These are phyloP conservation scores for Liopterus haemorrhoidalis DNA, from an alignment of 2,888 invertebrate genomes.

Conservation along the genomic window DNA sequence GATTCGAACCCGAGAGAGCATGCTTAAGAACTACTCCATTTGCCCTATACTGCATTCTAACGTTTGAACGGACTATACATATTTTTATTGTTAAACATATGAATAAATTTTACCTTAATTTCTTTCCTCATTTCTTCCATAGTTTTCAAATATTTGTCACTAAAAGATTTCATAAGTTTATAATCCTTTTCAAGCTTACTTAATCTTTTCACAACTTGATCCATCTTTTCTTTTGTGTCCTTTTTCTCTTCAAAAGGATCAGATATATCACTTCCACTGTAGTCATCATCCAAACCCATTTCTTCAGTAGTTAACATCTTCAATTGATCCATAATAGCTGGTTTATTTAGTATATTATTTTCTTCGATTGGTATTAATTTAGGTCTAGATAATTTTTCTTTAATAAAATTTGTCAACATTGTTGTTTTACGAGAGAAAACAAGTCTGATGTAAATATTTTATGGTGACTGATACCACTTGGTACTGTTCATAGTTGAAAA, in stretches of 20 bases:
- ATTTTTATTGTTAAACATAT: too few species aligned
- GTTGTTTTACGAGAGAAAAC: too few species aligned
- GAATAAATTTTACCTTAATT: conserved; percentile 10
- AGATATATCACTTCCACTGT: conserved; percentile 15
- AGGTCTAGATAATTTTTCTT: conserved; percentile 10
- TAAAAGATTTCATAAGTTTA: conserved; percentile 14
- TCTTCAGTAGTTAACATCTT: conserved; percentile 11
- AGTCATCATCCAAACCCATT: conserved; percentile 9
- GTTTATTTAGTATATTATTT: conserved; percentile 1
- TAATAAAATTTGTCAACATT: conserved; percentile 18
- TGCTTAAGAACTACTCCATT: too few species aligned
- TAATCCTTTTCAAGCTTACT: conserved; percentile 9
- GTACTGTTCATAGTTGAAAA: too few species aligned
- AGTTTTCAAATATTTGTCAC: conserved; percentile 15
- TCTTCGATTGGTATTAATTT: conserved; percentile 7
- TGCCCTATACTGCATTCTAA: too few species aligned
- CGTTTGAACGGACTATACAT: too few species aligned
- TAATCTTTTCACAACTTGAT: conserved; percentile 7
- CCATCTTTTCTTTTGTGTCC: conserved; percentile 2
- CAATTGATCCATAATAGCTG: conserved; percentile 6
- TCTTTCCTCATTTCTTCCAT: conserved; percentile 18
- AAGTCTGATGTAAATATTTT: too few species aligned
- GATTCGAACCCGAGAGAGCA: too few species aligned
- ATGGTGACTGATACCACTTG: too few species aligned
- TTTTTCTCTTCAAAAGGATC: conserved; percentile 15